Evolutionary conservation across 2,797 vertebrate species (phyloP), one percentile per base, ranked within the genome.

Genomic region (Falco cherrug): DNA sequence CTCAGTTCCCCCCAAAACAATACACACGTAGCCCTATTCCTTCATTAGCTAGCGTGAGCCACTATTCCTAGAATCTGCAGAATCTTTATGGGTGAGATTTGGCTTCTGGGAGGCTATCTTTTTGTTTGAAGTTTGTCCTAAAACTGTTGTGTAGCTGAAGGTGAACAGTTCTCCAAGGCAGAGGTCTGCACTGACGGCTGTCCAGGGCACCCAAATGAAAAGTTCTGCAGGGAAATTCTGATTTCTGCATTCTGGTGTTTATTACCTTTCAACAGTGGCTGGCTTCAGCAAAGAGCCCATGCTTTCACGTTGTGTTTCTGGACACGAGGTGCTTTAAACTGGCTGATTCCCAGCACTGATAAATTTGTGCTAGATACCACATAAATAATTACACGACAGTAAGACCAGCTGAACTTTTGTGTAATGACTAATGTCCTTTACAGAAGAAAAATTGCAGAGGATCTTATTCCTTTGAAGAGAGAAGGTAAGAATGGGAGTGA

Each of bases 11-110:
- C n/a, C 10, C 41, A 26, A 17, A 86, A 31, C 64, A 31, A 33
- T 12, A 3, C 19, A 35, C 35, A 11, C 0, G 0, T 2, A 45
- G 22, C 20, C 22, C 37, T 43, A 4, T 33, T 75, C n/a, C 25
- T n/a, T 64, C 4, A 1, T 59, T 56, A 57, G 31, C 48, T 41
- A 65, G 5, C 45, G 8, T 8, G 18, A 47, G 26, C 17, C 19
- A 24, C 4, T 47, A 45, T 67, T 71, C 53, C 53, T 50, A 57
- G 50, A 81, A 47, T 11, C 14, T 8, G 17, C 33, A 68, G 26
- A 13, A 73, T 26, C 20, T n/a, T 25, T 29, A 4, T 8, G 2
- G 56, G 31, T 51, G 47, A 77, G 37, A 47, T 84, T 10, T 83
- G 59, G 5, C 16, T 39, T 51, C 39, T 70, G 63, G 13, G 11